These are phyloP conservation scores for Lysandra bellargus DNA, from an alignment of 2,888 invertebrate species.

Conservation along the genomic window DNA sequence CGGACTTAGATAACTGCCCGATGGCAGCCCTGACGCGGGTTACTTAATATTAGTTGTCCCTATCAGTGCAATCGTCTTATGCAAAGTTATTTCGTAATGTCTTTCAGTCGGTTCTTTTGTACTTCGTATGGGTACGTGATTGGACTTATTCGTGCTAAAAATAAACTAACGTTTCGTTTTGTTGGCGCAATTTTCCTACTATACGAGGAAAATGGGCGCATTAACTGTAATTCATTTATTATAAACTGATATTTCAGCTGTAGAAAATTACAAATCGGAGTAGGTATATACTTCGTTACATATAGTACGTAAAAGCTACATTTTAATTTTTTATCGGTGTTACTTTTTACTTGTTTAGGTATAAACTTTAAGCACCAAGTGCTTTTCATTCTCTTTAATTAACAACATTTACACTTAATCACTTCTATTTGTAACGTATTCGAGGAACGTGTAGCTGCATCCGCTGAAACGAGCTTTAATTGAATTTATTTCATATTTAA, in stretches of 20 bases:
- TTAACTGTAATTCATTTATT: neutral
- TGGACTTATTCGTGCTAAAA: neutral
- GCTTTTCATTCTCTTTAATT: neutral
- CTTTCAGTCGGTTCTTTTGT: constrained; percentile 8
- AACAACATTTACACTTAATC: neutral
- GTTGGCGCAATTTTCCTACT: neutral
- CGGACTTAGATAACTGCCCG: too few relatives aligned
- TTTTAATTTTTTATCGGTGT: neutral
- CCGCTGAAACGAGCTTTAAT: neutral
- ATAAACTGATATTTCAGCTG: neutral
- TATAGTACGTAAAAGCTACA: neutral
- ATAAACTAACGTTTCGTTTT: neutral
- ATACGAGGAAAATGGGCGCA: neutral
- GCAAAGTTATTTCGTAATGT: constrained; percentile 36
- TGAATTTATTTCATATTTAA: neutral
- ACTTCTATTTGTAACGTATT: neutral
- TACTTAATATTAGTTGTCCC: too few relatives aligned
- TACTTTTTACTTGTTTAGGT: neutral
- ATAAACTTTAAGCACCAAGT: neutral
- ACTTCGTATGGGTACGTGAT: neutral
- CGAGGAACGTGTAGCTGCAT: neutral
- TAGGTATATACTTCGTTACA: too few relatives aligned
- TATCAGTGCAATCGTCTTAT: neutral
- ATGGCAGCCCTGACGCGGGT: too few relatives aligned
- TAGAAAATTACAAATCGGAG: neutral